phyloP scores from a whole-genome alignment of 2,888 invertebrate species.

The Tipula lateralis region DNA sequence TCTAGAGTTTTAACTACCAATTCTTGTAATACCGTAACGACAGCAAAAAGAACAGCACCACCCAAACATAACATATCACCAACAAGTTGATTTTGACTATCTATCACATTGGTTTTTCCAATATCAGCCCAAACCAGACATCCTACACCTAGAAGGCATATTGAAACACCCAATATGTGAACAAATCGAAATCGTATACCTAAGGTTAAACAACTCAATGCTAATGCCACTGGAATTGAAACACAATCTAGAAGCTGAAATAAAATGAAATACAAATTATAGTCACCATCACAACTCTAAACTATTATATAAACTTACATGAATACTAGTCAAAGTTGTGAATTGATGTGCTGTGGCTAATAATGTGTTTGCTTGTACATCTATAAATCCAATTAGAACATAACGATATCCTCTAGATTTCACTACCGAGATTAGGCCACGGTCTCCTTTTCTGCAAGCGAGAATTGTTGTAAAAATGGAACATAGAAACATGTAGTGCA shows the following conservation, averaged over 20 bases:
- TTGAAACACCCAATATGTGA: not conserved
- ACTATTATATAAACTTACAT: not conserved
- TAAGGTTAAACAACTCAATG: constrained; percentile 7
- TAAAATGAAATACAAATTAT: not conserved
- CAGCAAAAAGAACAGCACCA: constrained; percentile 72
- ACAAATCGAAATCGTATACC: constrained; percentile 2
- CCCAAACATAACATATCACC: constrained; percentile 78
- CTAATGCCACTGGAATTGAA: constrained; percentile 14
- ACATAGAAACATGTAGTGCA: constrained; percentile 26
- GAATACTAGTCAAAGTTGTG: constrained; percentile 21
- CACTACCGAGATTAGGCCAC: not conserved
- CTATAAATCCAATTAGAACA: constrained; percentile 26
- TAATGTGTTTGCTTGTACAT: constrained; percentile 29
- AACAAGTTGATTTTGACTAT: constrained; percentile 62
- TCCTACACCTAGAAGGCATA: constrained; percentile 25
- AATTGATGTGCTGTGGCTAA: constrained; percentile 28
- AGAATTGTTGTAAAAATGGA: constrained; percentile 26
- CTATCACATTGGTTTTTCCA: not conserved
- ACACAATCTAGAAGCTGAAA: constrained; percentile 14
- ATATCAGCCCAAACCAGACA: not conserved
- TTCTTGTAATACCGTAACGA: constrained; percentile 77
- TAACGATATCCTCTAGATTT: constrained; percentile 28
- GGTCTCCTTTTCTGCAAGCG: constrained; percentile 26
- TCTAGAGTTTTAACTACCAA: constrained; percentile 72
- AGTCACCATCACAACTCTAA: not conserved